phyloP scores from a whole-genome alignment of 1,140 invertebrate genomes.

The Babylonia areolata region DNA sequence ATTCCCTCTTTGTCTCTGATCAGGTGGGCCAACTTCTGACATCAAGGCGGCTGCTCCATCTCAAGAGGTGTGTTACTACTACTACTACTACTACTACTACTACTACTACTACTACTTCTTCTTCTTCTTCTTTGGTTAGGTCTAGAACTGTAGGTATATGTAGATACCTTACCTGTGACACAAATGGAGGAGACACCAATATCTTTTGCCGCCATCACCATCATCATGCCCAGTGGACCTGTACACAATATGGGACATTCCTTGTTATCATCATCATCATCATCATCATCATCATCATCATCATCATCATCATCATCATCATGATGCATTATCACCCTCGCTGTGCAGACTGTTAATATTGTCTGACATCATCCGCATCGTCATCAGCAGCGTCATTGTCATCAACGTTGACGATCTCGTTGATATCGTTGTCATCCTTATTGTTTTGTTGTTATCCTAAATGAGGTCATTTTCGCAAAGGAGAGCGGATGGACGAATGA shows the following conservation, averaged over 20 bases:
- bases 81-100: neutral
- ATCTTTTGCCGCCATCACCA: constrained; percentile 87
- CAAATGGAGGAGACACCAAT: constrained; percentile 89
- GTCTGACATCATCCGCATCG: neutral
- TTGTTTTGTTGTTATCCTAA: neutral
- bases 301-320: neutral
- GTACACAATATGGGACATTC: constrained; percentile 74
- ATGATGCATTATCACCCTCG: neutral
- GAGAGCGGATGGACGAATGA: no score
- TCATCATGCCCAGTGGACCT: constrained; percentile 90
- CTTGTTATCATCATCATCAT: neutral
- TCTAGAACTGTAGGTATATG: neutral
- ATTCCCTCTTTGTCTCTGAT: no score
- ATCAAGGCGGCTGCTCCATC: neutral
- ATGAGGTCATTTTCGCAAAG: neutral
- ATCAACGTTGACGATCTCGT: neutral
- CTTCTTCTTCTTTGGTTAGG: neutral
- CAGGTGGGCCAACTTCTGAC: no score
- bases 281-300: neutral
- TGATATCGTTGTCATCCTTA: neutral
- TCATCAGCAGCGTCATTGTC: neutral
- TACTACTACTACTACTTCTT: neutral
- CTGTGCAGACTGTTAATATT: neutral
- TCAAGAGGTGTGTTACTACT: neutral
- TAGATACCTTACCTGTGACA: constrained; percentile 83